Evolutionary conservation across 2,888 invertebrate genomes (phyloP), one percentile per base, ranked within the genome.

Genomic region (Neoaliturus tenellus): DNA sequence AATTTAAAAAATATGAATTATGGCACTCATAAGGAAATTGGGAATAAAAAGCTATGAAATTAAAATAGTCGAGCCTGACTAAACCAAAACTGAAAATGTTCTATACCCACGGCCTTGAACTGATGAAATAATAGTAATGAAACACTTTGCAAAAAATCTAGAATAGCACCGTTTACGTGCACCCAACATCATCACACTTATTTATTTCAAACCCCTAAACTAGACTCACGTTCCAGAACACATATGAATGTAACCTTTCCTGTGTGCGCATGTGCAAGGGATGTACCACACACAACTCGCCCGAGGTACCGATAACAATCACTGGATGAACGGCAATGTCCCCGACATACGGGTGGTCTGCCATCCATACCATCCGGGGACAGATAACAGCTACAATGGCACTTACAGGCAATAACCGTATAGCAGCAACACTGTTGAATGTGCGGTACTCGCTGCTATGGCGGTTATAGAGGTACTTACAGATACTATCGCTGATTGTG

Each of bases 361-460:
- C 55, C 55, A 55, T 55, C 55, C 20, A 55, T 55, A 55, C 55
- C 55, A 55, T 55, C 55, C 8, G 55, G 5, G 55, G 55, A 55
- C 55, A 55, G 55, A 55, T 55, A 55, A 55, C 55, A 55, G 12
- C 14, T 5, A 55, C 55, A 55, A 55, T 55, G 25, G 55, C 55
- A 55, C 20, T 23, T 55, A 55, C 44, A 12, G 44, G 48, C 55
- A 2, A 55, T 55, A 55, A 55, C 55, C 55, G 55, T 55, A 55
- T 55, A 55, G 55, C 55, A 55, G 55, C 48, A 4, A 48, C 48
- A 87, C 87, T 28, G 80, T 69, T 17, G 8, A 23, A 67, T 20
- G 28, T 48, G 20, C 17, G 3, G 71, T 69, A 81, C 83, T 85
- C 85, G 85, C 85, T 86, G 62, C 44, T 75, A 80, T 35, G 81